These are phyloP conservation scores for Odocoileus virginianus DNA, from an alignment of 2,113 vertebrate genomes.

Conservation along the genomic window DNA sequence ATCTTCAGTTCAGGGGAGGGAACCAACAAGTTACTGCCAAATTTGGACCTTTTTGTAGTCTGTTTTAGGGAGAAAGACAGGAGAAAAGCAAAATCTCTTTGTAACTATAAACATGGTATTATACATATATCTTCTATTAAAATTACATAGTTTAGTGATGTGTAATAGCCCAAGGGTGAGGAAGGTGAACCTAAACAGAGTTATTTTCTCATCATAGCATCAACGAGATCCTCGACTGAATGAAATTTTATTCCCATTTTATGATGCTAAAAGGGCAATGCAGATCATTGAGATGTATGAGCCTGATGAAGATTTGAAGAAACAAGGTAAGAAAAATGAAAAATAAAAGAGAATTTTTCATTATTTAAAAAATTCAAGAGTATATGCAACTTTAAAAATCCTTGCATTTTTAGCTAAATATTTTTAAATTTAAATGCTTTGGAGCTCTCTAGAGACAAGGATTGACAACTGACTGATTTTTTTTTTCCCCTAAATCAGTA, in stretches of 20 bases:
- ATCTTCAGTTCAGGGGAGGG: neutral
- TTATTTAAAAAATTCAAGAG: neutral
- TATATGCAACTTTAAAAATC: neutral
- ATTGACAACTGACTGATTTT: neutral
- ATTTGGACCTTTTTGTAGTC: neutral
- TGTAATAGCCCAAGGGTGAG: slow-evolving; percentile 54
- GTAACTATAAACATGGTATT: slow-evolving; percentile 39
- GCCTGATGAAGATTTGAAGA: slow-evolving; percentile 92
- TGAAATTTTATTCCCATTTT: slow-evolving; percentile 99
- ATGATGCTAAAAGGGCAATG: slow-evolving; percentile 95
- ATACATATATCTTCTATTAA: slow-evolving; percentile 52
- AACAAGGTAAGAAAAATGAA: slow-evolving; percentile 86
- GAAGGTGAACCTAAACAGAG: slow-evolving; percentile 67
- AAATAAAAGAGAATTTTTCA: neutral
- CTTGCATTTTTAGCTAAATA: slow-evolving; percentile 11
- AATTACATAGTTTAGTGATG: slow-evolving; percentile 51
- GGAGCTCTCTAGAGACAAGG: neutral
- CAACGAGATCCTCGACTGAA: slow-evolving; percentile 97
- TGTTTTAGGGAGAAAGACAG: slow-evolving; percentile 26
- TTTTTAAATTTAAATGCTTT: neutral
- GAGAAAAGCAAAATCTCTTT: slow-evolving; percentile 29
- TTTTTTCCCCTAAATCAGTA: neutral
- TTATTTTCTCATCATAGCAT: slow-evolving; percentile 87
- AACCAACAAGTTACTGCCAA: neutral
- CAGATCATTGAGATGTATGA: slow-evolving; percentile 98